Base-by-base conservation (phyloP, 2,113 vertebrate species). In the Psammodynastes pulverulentus region DNA sequence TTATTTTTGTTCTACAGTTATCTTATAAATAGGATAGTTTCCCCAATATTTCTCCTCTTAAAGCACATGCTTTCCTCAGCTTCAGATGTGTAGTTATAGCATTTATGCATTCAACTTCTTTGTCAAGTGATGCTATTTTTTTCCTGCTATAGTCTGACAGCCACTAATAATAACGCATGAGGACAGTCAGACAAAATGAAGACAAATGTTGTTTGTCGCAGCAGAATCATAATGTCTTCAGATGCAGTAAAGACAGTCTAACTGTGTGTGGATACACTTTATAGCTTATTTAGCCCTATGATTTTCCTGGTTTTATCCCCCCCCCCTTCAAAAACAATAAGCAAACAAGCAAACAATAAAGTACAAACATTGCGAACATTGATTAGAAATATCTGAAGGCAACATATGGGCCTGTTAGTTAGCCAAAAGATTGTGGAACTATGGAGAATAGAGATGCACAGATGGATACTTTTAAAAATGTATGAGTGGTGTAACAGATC, bases 91-190 rank as follows among this genome's bases (percentile, higher is more conserved):
- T 96, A 97, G 96, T 96, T 93, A 97, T 94, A 97, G 96, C 97
- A 96, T 98, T 98, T 98, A 98, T 98, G 97, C 97, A 98, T 98
- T 97, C 97, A 97, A 97, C 97, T 98, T 98, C 98, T 97, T 97
- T 97, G 97, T 97, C 98, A 97, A 98, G 97, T 98, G 97, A 98
- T 97, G 97, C 97, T 98, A 97, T 98, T 98, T 98, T 98, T 97
- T 97, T 97, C 96, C 96, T 96, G 95, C 97, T 96, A 96, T 96
- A 96, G 97, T 97, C 97, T 98, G 98, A 98, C 98, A 99, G 98
- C 98, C 98, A 98, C 98, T 99, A 99, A 99, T 99, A 99, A 98
- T 98, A 99, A 99, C 98, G 97, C 99, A 99, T 98, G 98, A 99
- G 98, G 98, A 98, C 98, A 98, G 98, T 99, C 98, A 98, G 97